Evolutionary conservation across 2,797 vertebrate species (phyloP), one percentile per base, ranked within the genome.

Genomic region (Meda fulgida): DNA sequence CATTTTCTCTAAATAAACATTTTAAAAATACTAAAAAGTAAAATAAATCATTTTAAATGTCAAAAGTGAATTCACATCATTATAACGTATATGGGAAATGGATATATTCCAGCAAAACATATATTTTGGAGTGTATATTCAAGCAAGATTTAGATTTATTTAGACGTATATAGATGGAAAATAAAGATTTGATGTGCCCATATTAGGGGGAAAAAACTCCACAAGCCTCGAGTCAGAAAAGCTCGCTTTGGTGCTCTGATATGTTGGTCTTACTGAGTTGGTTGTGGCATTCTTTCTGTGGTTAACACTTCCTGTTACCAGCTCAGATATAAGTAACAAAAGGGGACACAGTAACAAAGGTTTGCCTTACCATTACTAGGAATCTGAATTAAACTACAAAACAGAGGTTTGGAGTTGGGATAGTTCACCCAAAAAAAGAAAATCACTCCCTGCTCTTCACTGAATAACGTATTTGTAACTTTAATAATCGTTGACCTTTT

Each of bases 221-320:
- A n/a, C 2, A 23, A 21, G 9, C 21, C 14, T 65, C 18, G 29
- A 65, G 60, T 29, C 31, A 67, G 4, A 69, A 69, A n/a, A 38
- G 21, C 70, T 73, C 0, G 16, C 14, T 73, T 18, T 73, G 71
- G 71, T 48, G 26, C 18, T 51, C 16, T 31, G 8, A 31, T 13
- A 53, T 65, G 19, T 7, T 43, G 11, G 69, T 71, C 69, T 43
- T 7, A 63, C 55, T 16, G 19, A 23, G 40, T 79, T 66, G 58
- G 60, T 31, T 46, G 60, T 16, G 78, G 18, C 6, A 34, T 38
- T 63, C 31, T 60, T 83, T 65, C 40, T 51, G 60, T 83, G 58
- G 81, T 36, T 36, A 26, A 34, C 58, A 5, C 10, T 72, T 43
- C 36, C 51, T 81, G 80, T 26, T 79, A 72, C 5, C 69, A 13